Evolutionary conservation across 2,888 invertebrate genomes (phyloP).

Genomic region (Eristalinus aeneus): DNA sequence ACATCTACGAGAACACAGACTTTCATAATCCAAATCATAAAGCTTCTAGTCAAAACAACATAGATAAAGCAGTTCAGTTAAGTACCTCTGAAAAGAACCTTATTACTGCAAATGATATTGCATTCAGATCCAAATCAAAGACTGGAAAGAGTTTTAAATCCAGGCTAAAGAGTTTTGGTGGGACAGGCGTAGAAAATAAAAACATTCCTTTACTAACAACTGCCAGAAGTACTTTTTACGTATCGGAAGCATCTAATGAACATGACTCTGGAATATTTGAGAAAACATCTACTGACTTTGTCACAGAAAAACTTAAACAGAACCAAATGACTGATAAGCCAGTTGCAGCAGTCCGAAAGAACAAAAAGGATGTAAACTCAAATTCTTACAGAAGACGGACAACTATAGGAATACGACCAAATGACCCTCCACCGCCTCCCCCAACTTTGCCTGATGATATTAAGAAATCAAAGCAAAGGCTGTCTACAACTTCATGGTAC

Average conservation of each 20-base stretch:
- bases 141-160: slow-evolving; percentile 83
- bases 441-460: slow-evolving; percentile 74
- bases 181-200: slow-evolving; percentile 76
- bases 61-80: slow-evolving; percentile 50
- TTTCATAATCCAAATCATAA: slow-evolving; percentile 73
- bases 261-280: slow-evolving; percentile 84
- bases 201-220: slow-evolving; percentile 81
- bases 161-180: slow-evolving; percentile 83
- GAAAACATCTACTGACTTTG: slow-evolving; percentile 75
- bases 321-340: slow-evolving; percentile 73
- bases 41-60: slow-evolving; percentile 36
- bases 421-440: slow-evolving; percentile 81
- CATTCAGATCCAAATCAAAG: slow-evolving; percentile 81
- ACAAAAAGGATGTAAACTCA: slow-evolving; percentile 76
- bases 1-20: slow-evolving; percentile 76
- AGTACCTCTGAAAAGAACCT: slow-evolving; percentile 81
- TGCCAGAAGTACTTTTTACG: slow-evolving; percentile 87
- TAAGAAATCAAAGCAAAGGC: slow-evolving; percentile 51
- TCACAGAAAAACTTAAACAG: slow-evolving; percentile 44
- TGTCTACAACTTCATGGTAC: slow-evolving; percentile 85
- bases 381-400: slow-evolving; percentile 76
- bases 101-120: slow-evolving; percentile 73
- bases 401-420: slow-evolving; percentile 78
- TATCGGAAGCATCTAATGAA: slow-evolving; percentile 85
- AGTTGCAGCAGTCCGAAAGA: slow-evolving; percentile 77